Evolutionary conservation across 2,888 invertebrate species (phyloP).

Genomic region (Hypsopygia costalis): DNA sequence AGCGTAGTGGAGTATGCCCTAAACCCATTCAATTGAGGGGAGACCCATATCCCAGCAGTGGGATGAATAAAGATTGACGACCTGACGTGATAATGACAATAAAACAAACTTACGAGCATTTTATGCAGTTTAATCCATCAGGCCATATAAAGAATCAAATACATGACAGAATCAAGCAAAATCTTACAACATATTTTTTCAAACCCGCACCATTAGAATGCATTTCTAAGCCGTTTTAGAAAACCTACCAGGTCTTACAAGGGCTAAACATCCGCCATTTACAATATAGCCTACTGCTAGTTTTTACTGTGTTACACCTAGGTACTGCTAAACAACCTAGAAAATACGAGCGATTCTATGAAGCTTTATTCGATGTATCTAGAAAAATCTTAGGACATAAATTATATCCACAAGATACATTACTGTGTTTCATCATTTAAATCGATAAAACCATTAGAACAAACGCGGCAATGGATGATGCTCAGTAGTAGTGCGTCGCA

Average conservation of each 20-base stretch:
- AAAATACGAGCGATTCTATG: slow-evolving; percentile 62
- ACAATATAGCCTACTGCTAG: slow-evolving; percentile 52
- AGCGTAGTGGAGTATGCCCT: too few relatives aligned
- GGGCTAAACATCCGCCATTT: slow-evolving; percentile 62
- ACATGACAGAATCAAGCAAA: slow-evolving; percentile 5
- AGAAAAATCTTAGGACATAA: slow-evolving; percentile 9
- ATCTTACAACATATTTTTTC: slow-evolving; percentile 26
- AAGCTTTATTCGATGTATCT: slow-evolving; percentile 33
- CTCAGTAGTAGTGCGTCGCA: slow-evolving; percentile 13
- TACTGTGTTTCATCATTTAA: slow-evolving; percentile 12
- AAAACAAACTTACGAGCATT: too few relatives aligned
- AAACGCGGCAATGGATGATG: slow-evolving; percentile 29
- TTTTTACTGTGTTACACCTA: slow-evolving; percentile 51
- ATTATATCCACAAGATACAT: slow-evolving; percentile 19
- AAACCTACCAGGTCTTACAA: slow-evolving; percentile 55
- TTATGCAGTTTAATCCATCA: background rate
- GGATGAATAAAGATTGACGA: too few relatives aligned
- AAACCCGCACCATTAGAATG: slow-evolving; percentile 26
- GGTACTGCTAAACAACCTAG: slow-evolving; percentile 62
- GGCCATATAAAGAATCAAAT: background rate
- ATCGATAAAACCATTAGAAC: fast-evolving
- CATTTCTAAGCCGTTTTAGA: slow-evolving; percentile 58
- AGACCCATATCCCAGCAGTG: too few relatives aligned
- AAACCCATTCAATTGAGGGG: too few relatives aligned
- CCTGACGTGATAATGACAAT: too few relatives aligned